Evolutionary conservation across 92 coral and sea anemone genomes (phyloP).

Genomic region (Phenganax marumi): DNA sequence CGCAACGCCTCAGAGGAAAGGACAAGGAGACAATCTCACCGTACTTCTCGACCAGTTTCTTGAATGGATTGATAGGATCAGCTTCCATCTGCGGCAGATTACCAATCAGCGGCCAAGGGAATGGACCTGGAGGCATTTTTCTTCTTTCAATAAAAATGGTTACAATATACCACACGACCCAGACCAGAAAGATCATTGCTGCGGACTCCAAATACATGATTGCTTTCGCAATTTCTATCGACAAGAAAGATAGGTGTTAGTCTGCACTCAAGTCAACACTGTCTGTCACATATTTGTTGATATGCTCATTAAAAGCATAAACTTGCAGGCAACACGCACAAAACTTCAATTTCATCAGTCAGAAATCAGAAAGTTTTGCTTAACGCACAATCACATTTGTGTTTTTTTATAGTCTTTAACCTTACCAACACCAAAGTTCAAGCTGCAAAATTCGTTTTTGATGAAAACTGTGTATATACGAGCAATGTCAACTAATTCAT

Average conservation of each 20-base stretch:
- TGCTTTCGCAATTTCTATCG: neutral
- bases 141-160: constrained; percentile 19
- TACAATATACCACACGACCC: constrained; percentile 18
- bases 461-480: too few relatives aligned
- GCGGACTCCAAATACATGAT: constrained; percentile 29
- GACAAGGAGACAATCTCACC: constrained; percentile 52
- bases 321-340: too few relatives aligned
- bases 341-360: too few relatives aligned
- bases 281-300: too few relatives aligned
- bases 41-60: constrained; percentile 41
- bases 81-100: constrained; percentile 43
- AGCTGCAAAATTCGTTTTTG: too few relatives aligned
- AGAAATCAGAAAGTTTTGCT: too few relatives aligned
- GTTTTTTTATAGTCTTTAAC: too few relatives aligned
- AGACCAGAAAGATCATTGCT: constrained; percentile 7
- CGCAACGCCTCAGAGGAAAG: constrained; percentile 48
- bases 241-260: neutral
- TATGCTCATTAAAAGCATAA: too few relatives aligned
- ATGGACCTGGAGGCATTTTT: constrained; percentile 58
- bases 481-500: too few relatives aligned
- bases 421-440: too few relatives aligned
- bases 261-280: neutral
- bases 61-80: constrained; percentile 27
- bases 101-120: constrained; percentile 63
- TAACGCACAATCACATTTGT: too few relatives aligned